These are phyloP conservation scores for Molossus molossus DNA, from an alignment of 2,797 vertebrate species.

Conservation along the genomic window DNA sequence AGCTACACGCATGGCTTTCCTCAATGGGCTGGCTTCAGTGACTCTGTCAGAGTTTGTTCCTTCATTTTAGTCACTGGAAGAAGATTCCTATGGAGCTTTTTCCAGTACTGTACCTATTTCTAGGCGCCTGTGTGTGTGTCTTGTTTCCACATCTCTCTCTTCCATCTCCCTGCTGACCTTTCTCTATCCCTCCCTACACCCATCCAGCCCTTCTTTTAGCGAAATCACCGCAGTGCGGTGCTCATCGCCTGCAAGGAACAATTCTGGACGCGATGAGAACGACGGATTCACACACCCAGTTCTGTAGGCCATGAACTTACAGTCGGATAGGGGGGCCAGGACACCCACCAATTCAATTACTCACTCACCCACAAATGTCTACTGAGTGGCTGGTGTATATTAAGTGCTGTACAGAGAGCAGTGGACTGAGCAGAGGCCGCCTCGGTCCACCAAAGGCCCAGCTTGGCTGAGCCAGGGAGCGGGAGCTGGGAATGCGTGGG, in stretches of 20 bases:
- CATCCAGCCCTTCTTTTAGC: neutral
- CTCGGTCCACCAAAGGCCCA: no score
- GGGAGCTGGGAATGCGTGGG: accelerated
- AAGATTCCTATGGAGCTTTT: neutral
- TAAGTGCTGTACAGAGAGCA: neutral
- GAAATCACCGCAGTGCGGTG: neutral
- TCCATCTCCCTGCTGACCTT: neutral
- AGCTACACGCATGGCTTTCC: neutral
- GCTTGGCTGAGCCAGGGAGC: neutral
- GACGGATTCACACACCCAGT: neutral
- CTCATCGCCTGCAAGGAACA: neutral
- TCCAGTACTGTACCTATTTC: neutral
- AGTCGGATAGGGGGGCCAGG: neutral
- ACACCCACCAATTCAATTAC: neutral
- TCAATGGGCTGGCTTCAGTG: neutral
- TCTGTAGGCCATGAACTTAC: neutral
- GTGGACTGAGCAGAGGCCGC: neutral
- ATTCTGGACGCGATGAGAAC: neutral
- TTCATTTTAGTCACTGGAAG: neutral
- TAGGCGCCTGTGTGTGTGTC: neutral
- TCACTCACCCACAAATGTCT: neutral
- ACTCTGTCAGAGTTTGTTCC: neutral
- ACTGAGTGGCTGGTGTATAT: neutral
- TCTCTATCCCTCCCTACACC: no score
- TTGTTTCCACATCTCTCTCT: neutral